These are phyloP conservation scores for Phalacrocorax aristotelis DNA, from an alignment of 2,113 vertebrate species.

Conservation along the genomic window DNA sequence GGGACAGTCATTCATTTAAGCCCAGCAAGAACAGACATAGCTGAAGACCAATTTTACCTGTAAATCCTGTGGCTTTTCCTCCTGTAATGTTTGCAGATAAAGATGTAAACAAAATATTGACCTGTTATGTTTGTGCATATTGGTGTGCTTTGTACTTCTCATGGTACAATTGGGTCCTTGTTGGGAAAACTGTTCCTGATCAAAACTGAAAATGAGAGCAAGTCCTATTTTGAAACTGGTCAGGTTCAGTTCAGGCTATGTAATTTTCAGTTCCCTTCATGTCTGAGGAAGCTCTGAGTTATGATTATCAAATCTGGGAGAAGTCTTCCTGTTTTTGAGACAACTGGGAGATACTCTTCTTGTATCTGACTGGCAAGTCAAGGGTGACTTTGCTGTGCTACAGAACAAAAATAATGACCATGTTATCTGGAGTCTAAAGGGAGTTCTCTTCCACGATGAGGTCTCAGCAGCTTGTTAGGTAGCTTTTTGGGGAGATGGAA, in stretches of 20 bases:
- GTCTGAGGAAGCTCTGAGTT: not conserved
- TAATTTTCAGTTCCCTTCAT: not conserved
- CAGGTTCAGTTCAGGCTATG: not conserved
- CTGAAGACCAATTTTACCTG: not conserved
- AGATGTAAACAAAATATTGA: not conserved
- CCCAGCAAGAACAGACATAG: not conserved
- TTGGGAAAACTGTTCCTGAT: not conserved
- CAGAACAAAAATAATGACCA: not conserved
- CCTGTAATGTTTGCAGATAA: not conserved
- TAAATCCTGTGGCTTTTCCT: not conserved
- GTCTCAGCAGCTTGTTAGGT: not conserved
- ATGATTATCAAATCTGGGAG: not conserved
- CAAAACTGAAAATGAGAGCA: not conserved
- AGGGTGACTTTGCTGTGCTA: not conserved
- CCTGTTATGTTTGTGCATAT: not conserved
- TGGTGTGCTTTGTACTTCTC: not conserved
- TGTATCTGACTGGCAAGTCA: not conserved
- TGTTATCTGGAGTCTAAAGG: not conserved
- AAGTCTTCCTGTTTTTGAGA: not conserved
- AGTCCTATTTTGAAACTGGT: not conserved
- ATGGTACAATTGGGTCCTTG: not conserved
- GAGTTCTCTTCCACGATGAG: not conserved
- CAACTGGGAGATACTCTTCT: not conserved
- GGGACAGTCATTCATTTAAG: not conserved
- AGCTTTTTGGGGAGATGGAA: not conserved